Evolutionary conservation across 2,888 invertebrate species (phyloP).

Genomic region (Brenthis hecate): DNA sequence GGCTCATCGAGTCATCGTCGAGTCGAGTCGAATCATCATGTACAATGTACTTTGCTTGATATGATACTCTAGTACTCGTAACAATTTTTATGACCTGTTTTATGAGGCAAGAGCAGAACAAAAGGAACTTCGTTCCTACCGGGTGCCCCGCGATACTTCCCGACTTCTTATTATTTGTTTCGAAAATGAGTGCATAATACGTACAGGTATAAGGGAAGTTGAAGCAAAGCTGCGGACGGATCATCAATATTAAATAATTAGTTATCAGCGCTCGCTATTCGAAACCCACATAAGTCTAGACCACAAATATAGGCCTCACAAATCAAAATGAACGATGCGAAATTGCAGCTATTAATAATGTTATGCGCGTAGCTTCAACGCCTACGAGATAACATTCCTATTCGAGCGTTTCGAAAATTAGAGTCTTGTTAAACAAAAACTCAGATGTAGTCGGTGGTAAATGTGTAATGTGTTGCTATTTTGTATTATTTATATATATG

Average conservation of each 20-base stretch:
- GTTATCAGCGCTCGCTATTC: constrained; percentile 3
- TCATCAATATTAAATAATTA: constrained; percentile 20
- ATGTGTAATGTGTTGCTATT: no score
- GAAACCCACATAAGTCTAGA: constrained; percentile 21
- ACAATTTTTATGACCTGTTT: no score
- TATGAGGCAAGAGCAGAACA: no score
- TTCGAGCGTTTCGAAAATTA: constrained; percentile 22
- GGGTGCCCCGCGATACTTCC: no score
- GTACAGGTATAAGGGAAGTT: not conserved
- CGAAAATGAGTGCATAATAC: not conserved
- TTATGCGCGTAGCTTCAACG: constrained; percentile 26
- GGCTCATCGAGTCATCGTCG: no score
- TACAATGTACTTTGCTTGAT: no score
- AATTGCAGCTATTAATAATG: constrained; percentile 32
- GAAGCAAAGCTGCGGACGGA: not conserved
- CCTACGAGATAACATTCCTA: constrained; percentile 20
- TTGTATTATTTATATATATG: no score
- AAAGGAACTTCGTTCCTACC: no score
- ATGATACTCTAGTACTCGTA: no score
- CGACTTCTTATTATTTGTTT: no score
- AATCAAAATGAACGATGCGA: constrained; percentile 25
- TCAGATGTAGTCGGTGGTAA: no score
- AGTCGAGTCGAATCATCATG: no score
- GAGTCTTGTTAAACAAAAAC: constrained; percentile 27
- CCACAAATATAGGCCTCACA: constrained; percentile 27